A percentile compares a stretch with the other conserved stretches of the same genome.
Conservation (phyloP, 2,888 invertebrate genomes). For the Lagria hirta region DNA sequence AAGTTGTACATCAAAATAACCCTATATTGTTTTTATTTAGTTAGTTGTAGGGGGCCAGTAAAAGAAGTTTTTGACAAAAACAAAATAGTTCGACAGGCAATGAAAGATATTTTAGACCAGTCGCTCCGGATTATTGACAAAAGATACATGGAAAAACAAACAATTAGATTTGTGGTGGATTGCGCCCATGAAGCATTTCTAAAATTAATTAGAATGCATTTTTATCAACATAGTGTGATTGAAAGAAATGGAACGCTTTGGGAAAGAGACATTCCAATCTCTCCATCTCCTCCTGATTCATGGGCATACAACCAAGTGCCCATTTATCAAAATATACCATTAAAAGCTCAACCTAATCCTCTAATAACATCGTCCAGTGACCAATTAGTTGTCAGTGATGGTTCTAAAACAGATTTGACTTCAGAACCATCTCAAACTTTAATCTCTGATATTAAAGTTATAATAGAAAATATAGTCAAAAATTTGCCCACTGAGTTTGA, state of each 20-base stretch:
- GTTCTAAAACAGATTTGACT: neutral
- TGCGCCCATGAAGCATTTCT: conserved; percentile 18
- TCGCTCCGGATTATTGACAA: conserved; percentile 13
- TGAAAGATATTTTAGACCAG: conserved; percentile 9
- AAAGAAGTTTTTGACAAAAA: too few relatives aligned
- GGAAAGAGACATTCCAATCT: conserved; percentile 4
- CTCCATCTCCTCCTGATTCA: conserved; percentile 17
- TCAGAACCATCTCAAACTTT: conserved; percentile 5
- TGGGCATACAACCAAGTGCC: conserved; percentile 17
- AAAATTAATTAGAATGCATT: conserved; percentile 9
- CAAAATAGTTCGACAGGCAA: too few relatives aligned
- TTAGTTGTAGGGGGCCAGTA: too few relatives aligned
- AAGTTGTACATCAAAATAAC: too few relatives aligned
- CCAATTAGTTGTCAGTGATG: neutral
- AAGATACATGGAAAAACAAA: conserved; percentile 16
- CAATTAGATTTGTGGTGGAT: conserved; percentile 17
- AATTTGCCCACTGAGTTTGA: conserved; percentile 7
- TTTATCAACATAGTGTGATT: conserved; percentile 18
- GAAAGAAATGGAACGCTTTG: conserved; percentile 1
- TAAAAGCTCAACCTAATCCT: conserved; percentile 6
- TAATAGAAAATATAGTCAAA: conserved; percentile 7
- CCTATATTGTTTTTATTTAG: too few relatives aligned
- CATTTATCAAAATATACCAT: neutral
- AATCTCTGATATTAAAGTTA: conserved; percentile 1
- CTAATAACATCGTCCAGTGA: conserved; percentile 5